phyloP scores from a whole-genome alignment of 1,140 invertebrate genomes.

The Euura lappo region DNA sequence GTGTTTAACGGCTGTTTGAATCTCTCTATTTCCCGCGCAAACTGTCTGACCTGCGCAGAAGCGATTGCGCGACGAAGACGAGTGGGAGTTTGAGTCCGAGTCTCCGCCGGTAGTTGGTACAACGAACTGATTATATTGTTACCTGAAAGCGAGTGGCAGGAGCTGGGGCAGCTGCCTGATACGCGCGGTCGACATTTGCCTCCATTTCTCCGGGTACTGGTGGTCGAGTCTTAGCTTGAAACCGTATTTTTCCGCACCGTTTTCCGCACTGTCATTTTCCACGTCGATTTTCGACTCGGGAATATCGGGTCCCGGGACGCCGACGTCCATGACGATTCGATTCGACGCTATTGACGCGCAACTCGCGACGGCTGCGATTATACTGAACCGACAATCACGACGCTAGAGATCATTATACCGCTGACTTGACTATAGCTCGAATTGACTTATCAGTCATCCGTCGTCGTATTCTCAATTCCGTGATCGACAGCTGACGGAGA shows the following conservation, averaged over 20 bases:
- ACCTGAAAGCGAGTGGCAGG: slow-evolving; percentile 61
- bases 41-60: too few species aligned
- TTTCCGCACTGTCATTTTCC: not conserved
- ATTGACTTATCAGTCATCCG: too few species aligned
- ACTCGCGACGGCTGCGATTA: not conserved
- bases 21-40: too few species aligned
- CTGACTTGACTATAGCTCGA: too few species aligned
- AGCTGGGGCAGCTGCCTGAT: slow-evolving; percentile 71
- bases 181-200: slow-evolving; percentile 69
- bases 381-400: not conserved
- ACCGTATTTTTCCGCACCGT: slow-evolving; percentile 60
- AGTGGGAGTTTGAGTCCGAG: too few species aligned
- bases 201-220: slow-evolving; percentile 75
- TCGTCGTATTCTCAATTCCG: too few species aligned
- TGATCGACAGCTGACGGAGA: too few species aligned
- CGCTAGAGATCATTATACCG: too few species aligned
- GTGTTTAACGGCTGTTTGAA: too few species aligned
- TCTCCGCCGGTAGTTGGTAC: too few species aligned
- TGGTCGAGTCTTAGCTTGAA: slow-evolving; percentile 78
- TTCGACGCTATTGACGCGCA: not conserved
- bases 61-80: too few species aligned
- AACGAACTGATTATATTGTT: not conserved
- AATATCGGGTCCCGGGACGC: not conserved
- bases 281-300: not conserved
- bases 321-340: not conserved